Conservation (phyloP, 35 echinoderm and acorn worm genomes). For the Ophiothrix spiculata region DNA sequence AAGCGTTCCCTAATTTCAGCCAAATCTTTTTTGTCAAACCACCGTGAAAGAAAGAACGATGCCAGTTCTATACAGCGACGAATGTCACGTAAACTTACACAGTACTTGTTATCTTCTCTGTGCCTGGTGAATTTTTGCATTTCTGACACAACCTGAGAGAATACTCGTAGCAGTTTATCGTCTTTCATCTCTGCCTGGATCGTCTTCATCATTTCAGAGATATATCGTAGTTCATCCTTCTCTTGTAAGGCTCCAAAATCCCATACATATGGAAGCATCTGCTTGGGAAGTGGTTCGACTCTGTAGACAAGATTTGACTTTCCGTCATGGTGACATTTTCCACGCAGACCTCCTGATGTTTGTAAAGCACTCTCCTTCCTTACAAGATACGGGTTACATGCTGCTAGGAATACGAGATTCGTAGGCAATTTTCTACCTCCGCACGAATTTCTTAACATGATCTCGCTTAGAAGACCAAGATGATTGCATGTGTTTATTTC, state of each 20-base stretch:
- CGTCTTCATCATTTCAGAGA: background rate
- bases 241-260: slow-evolving; percentile 30
- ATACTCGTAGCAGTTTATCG: background rate
- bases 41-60: background rate
- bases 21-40: slow-evolving; percentile 3
- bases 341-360: background rate
- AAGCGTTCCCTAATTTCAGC: background rate
- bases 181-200: background rate
- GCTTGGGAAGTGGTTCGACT: slow-evolving; percentile 27
- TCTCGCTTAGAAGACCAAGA: slow-evolving; percentile 30
- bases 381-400: slow-evolving; percentile 23
- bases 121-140: slow-evolving; percentile 20
- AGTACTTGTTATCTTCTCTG: background rate
- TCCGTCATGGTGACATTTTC: slow-evolving; percentile 8
- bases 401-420: slow-evolving; percentile 27
- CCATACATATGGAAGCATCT: slow-evolving; percentile 31
- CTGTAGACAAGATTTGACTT: slow-evolving; percentile 31
- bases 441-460: slow-evolving; percentile 13
- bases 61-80: slow-evolving; percentile 11
- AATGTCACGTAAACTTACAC: slow-evolving; percentile 39
- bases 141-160: slow-evolving; percentile 6
- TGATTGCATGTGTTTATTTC: slow-evolving; percentile 37
- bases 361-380: background rate
- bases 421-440: background rate
- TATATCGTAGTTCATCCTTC: slow-evolving; percentile 37